Evolutionary conservation across 2,797 vertebrate genomes (phyloP).

Genomic region (Monodelphis domestica): DNA sequence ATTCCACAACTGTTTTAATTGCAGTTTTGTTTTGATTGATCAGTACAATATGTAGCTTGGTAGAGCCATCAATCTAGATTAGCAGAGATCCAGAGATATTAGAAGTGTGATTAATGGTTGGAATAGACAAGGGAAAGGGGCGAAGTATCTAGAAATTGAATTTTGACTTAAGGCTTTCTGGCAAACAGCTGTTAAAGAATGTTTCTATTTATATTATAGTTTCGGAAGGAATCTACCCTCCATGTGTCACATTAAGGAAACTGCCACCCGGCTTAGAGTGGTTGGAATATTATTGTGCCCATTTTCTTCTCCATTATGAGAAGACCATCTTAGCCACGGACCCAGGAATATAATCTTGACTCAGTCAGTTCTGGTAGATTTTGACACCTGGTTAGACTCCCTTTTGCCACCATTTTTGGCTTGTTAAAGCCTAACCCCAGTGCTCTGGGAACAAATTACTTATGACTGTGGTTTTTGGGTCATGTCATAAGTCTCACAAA

Average conservation of each 20-base stretch:
- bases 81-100: neutral
- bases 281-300: neutral
- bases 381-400: neutral
- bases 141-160: neutral
- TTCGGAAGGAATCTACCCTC: neutral
- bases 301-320: neutral
- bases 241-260: neutral
- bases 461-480: neutral
- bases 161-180: neutral
- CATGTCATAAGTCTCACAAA: neutral
- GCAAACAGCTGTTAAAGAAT: neutral
- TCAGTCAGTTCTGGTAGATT: neutral
- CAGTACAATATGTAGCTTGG: no score
- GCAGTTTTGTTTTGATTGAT: no score
- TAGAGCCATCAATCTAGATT: neutral
- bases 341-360: neutral
- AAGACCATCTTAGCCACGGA: neutral
- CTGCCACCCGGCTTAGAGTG: neutral
- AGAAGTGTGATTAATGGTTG: neutral
- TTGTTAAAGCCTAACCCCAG: neutral
- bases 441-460: neutral
- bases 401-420: neutral
- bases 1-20: no score
- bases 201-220: neutral
- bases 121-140: neutral